Percentiles rank a stretch among this genome's conserved stretches.
Evolutionary conservation across 2,797 vertebrate species (phyloP).

Genomic region (Arrhamphus sclerolepis): DNA sequence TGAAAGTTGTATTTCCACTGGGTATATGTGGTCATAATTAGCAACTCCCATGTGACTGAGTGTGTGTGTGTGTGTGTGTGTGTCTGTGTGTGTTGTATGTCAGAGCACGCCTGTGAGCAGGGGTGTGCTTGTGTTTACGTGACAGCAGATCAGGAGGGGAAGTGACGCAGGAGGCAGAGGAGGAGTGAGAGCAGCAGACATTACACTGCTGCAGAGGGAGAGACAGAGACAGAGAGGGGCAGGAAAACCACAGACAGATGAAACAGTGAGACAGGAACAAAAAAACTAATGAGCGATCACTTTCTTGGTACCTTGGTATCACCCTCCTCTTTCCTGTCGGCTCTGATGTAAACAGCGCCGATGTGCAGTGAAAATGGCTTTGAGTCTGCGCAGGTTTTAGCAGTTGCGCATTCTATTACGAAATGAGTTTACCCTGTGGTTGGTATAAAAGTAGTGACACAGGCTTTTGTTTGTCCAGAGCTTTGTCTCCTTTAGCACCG

Average conservation of each 20-base stretch:
- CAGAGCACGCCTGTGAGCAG: conserved; percentile 30
- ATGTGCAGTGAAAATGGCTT: conserved; percentile 42
- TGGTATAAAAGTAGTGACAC: conserved; percentile 55
- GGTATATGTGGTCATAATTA: conserved; percentile 74
- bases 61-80: conserved; percentile 51
- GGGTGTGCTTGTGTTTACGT: conserved; percentile 72
- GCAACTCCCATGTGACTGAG: conserved; percentile 68
- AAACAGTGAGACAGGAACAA: conserved; percentile 35
- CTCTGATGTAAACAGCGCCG: conserved; percentile 32
- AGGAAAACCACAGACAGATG: conserved; percentile 52
- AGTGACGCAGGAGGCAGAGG: conserved; percentile 74
- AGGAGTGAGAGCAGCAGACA: conserved; percentile 66
- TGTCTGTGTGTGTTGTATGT: conserved; percentile 65
- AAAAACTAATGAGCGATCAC: conserved; percentile 45
- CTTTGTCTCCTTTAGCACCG: conserved; percentile 29
- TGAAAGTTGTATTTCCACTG: conserved; percentile 73
- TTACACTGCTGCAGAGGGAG: conserved; percentile 61
- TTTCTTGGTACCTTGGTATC: conserved; percentile 19
- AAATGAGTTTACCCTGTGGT: conserved; percentile 62
- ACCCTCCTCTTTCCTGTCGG: conserved; percentile 9
- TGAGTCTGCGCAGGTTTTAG: conserved; percentile 34
- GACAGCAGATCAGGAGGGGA: conserved; percentile 64
- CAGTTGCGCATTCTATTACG: conserved; percentile 52
- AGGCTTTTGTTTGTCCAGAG: conserved; percentile 58
- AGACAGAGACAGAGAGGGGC: conserved; percentile 26